A percentile compares a stretch with the other conserved stretches of the same genome.
phyloP scores from a whole-genome alignment of 2,888 invertebrate genomes.

The Morinoia aosen region DNA sequence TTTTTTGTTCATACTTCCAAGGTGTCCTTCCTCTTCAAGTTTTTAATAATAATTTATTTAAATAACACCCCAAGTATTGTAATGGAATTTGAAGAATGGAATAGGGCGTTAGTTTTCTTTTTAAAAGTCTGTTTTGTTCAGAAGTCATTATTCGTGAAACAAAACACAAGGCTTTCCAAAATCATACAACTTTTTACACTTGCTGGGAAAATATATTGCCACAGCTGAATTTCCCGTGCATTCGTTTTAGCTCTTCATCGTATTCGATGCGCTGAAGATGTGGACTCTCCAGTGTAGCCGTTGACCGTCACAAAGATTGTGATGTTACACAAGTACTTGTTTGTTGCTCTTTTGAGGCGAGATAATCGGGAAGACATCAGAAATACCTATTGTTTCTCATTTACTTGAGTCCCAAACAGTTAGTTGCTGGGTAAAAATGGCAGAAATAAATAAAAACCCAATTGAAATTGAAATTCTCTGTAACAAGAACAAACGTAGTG shows the following conservation, averaged over 20 bases:
- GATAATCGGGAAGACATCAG: neutral
- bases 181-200: too few relatives aligned
- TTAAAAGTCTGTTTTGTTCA: too few relatives aligned
- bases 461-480: neutral
- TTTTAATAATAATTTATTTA: too few relatives aligned
- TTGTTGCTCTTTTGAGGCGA: neutral
- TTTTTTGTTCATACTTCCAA: too few relatives aligned
- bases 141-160: too few relatives aligned
- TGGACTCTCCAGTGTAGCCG: too few relatives aligned
- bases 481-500: neutral
- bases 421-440: neutral
- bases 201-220: neutral
- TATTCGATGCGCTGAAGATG: too few relatives aligned
- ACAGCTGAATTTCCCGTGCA: neutral
- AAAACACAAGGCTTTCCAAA: too few relatives aligned
- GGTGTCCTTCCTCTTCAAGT: too few relatives aligned
- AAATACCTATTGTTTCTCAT: neutral
- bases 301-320: neutral
- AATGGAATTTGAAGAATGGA: too few relatives aligned
- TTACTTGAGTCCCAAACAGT: neutral
- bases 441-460: neutral
- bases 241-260: neutral
- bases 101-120: too few relatives aligned
- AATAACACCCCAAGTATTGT: too few relatives aligned
- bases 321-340: neutral